Evolutionary conservation across 2,113 vertebrate genomes (phyloP).

Genomic region (Cisticola juncidis): DNA sequence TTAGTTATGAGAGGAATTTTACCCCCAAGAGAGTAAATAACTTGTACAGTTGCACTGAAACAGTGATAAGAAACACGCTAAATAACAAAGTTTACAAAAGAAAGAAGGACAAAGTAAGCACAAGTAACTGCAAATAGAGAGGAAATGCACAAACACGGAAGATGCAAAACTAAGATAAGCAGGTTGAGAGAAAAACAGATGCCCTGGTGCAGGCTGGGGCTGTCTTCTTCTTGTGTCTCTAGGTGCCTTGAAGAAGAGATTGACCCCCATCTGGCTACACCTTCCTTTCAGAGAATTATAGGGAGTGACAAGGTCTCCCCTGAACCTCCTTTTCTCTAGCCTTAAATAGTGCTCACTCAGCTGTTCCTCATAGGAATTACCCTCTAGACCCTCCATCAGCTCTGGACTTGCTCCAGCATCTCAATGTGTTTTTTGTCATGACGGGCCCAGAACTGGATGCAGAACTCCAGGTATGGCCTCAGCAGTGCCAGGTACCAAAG

Average conservation of each 20-base stretch:
- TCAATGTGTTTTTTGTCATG: background rate
- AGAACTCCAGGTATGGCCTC: background rate
- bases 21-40: background rate
- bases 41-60: background rate
- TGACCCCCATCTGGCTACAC: background rate
- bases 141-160: background rate
- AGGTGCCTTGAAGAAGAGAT: background rate
- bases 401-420: background rate
- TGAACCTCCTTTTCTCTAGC: background rate
- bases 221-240: background rate
- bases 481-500: fast-evolving
- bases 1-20: background rate
- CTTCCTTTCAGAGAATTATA: background rate
- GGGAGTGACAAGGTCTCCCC: background rate
- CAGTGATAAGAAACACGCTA: background rate
- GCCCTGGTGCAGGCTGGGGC: fast-evolving
- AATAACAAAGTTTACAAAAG: background rate
- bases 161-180: background rate
- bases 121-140: background rate
- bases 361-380: background rate
- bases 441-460: background rate
- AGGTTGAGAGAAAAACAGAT: background rate
- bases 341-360: background rate
- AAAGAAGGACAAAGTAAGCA: background rate
- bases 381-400: background rate